phyloP scores from a whole-genome alignment of 1,140 invertebrate species.

The Pseudomyrmex pallidus region DNA sequence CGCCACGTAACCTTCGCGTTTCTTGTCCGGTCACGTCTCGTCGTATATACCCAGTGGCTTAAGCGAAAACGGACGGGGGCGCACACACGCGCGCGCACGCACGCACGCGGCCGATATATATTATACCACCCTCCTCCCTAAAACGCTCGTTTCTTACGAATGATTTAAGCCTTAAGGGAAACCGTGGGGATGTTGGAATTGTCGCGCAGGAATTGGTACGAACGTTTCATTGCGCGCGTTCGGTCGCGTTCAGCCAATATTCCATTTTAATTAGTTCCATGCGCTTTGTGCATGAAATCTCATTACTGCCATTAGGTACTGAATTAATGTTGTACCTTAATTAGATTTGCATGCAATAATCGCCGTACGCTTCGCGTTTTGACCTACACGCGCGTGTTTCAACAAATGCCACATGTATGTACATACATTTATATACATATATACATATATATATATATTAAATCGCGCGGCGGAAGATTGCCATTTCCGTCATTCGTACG shows the following conservation, averaged over 20 bases:
- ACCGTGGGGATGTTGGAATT: slow-evolving; percentile 15
- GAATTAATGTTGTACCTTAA: slow-evolving; percentile 61
- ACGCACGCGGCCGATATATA: not conserved
- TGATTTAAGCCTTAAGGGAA: slow-evolving; percentile 57
- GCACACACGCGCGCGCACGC: not conserved
- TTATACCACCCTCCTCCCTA: not conserved
- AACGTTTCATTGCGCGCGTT: slow-evolving; percentile 36
- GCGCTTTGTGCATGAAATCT: slow-evolving; percentile 62
- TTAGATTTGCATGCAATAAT: slow-evolving; percentile 62
- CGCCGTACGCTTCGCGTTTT: slow-evolving; percentile 19
- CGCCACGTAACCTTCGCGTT: slow-evolving; percentile 40
- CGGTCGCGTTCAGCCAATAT: slow-evolving; percentile 55
- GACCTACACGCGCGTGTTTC: slow-evolving; percentile 2
- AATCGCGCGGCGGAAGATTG: slow-evolving; percentile 36
- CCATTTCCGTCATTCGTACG: slow-evolving; percentile 19
- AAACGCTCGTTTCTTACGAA: slow-evolving; percentile 27
- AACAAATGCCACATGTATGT: slow-evolving; percentile 17
- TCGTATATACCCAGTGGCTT: slow-evolving; percentile 34
- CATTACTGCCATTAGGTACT: slow-evolving; percentile 57
- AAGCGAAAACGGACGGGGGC: not conserved
- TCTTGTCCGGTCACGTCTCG: slow-evolving; percentile 48
- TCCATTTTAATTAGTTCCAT: slow-evolving; percentile 62
- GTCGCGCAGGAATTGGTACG: slow-evolving; percentile 22
- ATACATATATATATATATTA: not conserved
- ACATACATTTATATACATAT: not conserved